Base-by-base conservation (phyloP, 2,113 vertebrate genomes). In the Talpa occidentalis region DNA sequence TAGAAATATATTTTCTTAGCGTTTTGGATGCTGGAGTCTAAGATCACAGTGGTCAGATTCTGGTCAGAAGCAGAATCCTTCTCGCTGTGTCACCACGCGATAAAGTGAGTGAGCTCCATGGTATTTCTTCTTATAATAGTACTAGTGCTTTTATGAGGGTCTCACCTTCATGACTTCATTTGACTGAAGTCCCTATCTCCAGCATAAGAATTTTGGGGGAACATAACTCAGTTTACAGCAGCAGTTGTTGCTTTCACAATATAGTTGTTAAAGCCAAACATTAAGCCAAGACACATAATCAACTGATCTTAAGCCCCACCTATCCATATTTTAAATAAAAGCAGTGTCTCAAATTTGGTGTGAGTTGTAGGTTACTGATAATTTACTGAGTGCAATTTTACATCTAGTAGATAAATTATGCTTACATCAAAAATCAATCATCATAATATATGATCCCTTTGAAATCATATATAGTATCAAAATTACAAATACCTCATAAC, bases 401-500 rank as follows among this genome's bases (percentile, higher is more conserved):
- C 26, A 70, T 30, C 49, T 19, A 85, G 42, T 73, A 32, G 37
- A 82, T 82, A 84, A 93, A 84, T 94, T 77, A 91, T 73, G 54
- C 78, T 88, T 93, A 54, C 30, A 88, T 85, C 42, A 85, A 67
- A 49, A 49, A 49, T 49, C 47, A 78, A 2, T 94, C 69, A 56
- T 66, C 64, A 67, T 76, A 49, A 95, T 85, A 77, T 90, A 94
- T 96, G 42, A 94, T 60, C 66, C 47, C 24, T 85, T 47, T 81
- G 73, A 90, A 80, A 72, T 74, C 16, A 60, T 44, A 89, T 60
- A 6, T 67, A 88, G 93, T 91, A 40, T 95, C 62, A 91, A 91
- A 94, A 94, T 89, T 96, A 37, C 83, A 91, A 96, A 93, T 74
- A 54, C 12, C 10, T 82, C 59, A 47, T 73, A 86, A 93, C 17